These are phyloP conservation scores for Lateolabrax maculatus DNA, from an alignment of 2,797 vertebrate genomes.

Conservation along the genomic window DNA sequence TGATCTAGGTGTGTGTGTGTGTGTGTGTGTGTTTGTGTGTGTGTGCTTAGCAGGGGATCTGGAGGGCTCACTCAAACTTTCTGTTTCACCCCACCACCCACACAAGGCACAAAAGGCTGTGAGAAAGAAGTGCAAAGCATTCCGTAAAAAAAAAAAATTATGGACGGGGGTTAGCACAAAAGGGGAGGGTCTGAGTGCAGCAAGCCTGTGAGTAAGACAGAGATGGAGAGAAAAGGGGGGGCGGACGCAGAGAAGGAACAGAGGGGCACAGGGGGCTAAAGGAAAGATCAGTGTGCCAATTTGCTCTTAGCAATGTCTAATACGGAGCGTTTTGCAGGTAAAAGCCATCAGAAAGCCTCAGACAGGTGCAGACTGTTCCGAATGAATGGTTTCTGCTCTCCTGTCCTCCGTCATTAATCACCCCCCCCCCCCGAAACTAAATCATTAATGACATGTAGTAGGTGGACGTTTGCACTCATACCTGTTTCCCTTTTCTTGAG, in stretches of 20 bases:
- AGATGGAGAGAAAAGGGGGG: conserved; percentile 14
- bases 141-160: conserved; percentile 33
- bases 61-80: conserved; percentile 67
- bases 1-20: conserved; percentile 25
- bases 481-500: conserved; percentile 52
- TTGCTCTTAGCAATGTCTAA: conserved; percentile 62
- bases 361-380: conserved; percentile 70
- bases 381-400: conserved; percentile 62
- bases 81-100: conserved; percentile 68
- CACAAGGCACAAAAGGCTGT: conserved; percentile 56
- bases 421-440: conserved; percentile 48
- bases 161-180: conserved; percentile 25
- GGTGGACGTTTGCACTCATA: conserved; percentile 56
- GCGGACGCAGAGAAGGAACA: conserved; percentile 9
- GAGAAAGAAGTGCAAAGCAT: conserved; percentile 52
- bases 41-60: conserved; percentile 43
- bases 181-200: conserved; percentile 34
- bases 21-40: conserved; percentile 27
- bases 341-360: conserved; percentile 46
- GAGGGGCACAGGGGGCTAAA: conserved; percentile 63
- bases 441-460: conserved; percentile 74
- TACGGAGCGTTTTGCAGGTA: conserved; percentile 57
- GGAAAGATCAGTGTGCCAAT: conserved; percentile 73
- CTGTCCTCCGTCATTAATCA: conserved; percentile 78
- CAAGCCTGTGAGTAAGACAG: conserved; percentile 47